Conservation (phyloP, 2,797 vertebrate species). For the Eospalax fontanierii region DNA sequence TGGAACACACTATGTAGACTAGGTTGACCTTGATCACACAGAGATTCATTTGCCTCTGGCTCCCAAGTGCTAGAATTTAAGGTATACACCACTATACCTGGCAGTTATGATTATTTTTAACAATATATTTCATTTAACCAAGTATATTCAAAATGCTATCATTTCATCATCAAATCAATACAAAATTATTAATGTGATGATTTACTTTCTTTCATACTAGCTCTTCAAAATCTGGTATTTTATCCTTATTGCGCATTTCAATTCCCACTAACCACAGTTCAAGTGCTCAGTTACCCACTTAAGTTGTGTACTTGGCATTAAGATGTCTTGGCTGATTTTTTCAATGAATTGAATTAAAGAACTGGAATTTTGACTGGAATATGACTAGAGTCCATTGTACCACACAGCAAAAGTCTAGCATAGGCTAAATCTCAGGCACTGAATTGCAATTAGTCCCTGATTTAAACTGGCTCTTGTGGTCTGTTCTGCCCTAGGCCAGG, state of each 20-base stretch:
- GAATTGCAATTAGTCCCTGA: background rate
- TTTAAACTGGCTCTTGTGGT: conserved; percentile 16
- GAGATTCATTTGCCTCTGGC: too few relatives aligned
- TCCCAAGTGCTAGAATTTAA: too few relatives aligned
- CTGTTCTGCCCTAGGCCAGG: conserved; percentile 6
- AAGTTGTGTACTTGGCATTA: conserved; percentile 43
- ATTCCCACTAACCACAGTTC: conserved; percentile 41
- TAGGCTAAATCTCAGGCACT: background rate
- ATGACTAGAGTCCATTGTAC: background rate
- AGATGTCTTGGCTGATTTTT: background rate
- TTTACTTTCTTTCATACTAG: conserved; percentile 41
- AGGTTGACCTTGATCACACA: too few relatives aligned
- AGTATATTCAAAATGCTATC: conserved; percentile 22
- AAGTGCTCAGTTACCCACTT: background rate
- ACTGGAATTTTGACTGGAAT: background rate
- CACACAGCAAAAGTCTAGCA: background rate
- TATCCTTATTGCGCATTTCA: background rate
- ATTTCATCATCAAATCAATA: conserved; percentile 50
- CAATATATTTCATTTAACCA: conserved; percentile 31
- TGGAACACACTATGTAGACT: too few relatives aligned
- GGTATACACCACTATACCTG: too few relatives aligned
- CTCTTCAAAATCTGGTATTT: conserved; percentile 44
- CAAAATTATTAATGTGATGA: conserved; percentile 43
- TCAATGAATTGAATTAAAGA: conserved; percentile 34
- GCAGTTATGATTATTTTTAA: conserved; percentile 12